Percentiles rank a stretch among this genome's conserved stretches.
These are phyloP conservation scores for Diogma glabrata DNA, from an alignment of 2,888 invertebrate species.

Conservation along the genomic window DNA sequence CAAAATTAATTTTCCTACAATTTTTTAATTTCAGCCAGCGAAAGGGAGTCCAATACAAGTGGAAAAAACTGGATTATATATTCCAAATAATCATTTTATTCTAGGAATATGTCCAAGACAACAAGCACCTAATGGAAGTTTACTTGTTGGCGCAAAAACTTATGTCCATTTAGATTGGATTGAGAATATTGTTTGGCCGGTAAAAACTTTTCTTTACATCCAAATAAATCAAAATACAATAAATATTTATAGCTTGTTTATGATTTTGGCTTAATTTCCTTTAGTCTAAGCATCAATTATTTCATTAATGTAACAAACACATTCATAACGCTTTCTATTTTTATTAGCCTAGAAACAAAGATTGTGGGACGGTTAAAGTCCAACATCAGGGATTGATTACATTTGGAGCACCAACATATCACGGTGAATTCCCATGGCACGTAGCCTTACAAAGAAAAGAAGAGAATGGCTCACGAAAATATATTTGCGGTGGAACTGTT, in stretches of 20 bases:
- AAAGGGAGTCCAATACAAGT: conserved; percentile 3
- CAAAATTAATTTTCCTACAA: no score
- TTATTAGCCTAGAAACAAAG: no score
- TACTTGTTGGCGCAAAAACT: background rate
- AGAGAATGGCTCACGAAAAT: background rate
- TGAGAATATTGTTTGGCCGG: background rate
- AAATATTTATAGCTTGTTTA: no score
- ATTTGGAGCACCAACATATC: background rate
- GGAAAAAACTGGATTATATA: background rate
- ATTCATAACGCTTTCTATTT: no score
- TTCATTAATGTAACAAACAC: no score
- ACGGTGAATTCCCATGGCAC: background rate
- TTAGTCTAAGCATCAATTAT: no score
- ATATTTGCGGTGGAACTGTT: conserved; percentile 2
- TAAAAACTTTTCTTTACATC: no score
- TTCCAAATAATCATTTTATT: background rate
- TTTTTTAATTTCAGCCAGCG: conserved; percentile 3
- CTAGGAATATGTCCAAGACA: background rate
- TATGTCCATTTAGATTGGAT: background rate
- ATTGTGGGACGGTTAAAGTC: background rate
- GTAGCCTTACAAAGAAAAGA: background rate
- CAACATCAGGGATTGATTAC: background rate
- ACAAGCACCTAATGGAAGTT: background rate
- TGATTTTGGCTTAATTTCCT: no score
- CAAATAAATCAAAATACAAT: no score